Base-by-base conservation (phyloP, 2,888 invertebrate species). In the Minunthozetes semirufus region DNA sequence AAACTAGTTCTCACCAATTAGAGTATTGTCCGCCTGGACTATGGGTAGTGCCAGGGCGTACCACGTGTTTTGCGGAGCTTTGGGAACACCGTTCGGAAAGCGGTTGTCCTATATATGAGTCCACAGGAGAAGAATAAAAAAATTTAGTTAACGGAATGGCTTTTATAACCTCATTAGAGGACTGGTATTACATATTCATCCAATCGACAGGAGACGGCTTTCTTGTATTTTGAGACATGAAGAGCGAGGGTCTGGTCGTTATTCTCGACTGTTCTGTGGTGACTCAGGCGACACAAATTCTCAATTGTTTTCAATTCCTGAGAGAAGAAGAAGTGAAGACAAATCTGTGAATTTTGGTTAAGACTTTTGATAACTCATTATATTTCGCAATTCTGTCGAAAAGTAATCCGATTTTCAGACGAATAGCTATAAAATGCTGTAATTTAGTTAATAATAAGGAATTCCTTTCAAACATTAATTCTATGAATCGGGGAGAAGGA, bases 1-100 rank as follows among this genome's bases (percentile, higher is more conserved):
- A n/a, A 56, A n/a, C 48, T 19, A 48, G 22, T 38, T 13, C 70
- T 76, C 79, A 83, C 83, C 83, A 77, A 86, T 85, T 46, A 89
- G 83, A 79, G 87, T 86, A 0, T 88, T 88, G 79, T 87, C 86
- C 0, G 88, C 87, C 78, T 87, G 87, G 1, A 88, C 82, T 70
- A 90, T 85, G 0, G 90, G 89, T 80, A 88, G 87, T 78, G 82
- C 83, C 61, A 84, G 79, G 25, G 83, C 82, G 61, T 81, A 80
- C 59, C 81, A 80, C 2, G 81, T 81, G 61, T 79, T 80, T 53
- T 80, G 80, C 38, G 79, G 79, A 22, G 79, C 79, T 5, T 80
- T 78, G 0, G 80, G 80, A 5, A 82, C 77, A 72, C 85, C 85
- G 72, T 84, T 84, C 0, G 86, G 85, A 81, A 87, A 87, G 22